These are phyloP conservation scores for Drosophila nikananu DNA, from an alignment of 1,140 invertebrate genomes.

Conservation along the genomic window DNA sequence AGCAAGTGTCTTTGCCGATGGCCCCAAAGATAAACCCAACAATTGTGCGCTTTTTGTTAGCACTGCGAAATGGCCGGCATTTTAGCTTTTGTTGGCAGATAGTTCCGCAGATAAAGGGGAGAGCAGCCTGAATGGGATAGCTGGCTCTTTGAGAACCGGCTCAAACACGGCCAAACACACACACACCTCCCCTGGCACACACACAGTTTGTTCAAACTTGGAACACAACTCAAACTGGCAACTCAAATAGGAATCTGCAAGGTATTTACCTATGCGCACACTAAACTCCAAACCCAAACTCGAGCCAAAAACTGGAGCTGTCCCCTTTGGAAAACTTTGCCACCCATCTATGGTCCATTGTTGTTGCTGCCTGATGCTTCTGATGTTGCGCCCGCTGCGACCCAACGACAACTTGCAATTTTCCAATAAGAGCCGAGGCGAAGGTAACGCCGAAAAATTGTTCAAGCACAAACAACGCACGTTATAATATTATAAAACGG, in stretches of 20 bases:
- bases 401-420: constrained; percentile 73
- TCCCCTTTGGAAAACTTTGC: constrained; percentile 47
- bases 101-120: constrained; percentile 38
- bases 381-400: constrained; percentile 26
- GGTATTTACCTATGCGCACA: constrained; percentile 77
- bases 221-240: constrained; percentile 50
- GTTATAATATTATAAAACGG: constrained; percentile 82
- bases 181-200: not conserved
- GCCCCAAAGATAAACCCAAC: constrained; percentile 66
- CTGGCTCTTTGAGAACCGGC: constrained; percentile 23
- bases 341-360: constrained; percentile 62
- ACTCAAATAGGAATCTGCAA: constrained; percentile 74
- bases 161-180: constrained; percentile 25
- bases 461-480: constrained; percentile 82
- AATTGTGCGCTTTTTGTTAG: constrained; percentile 48
- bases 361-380: constrained; percentile 51
- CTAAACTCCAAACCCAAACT: constrained; percentile 36
- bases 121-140: constrained; percentile 13
- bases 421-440: constrained; percentile 75
- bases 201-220: constrained; percentile 54
- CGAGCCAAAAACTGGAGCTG: constrained; percentile 51
- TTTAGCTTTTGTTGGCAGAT: constrained; percentile 50
- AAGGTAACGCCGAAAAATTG: constrained; percentile 81
- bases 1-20: constrained; percentile 65
- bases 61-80: constrained; percentile 42